These are phyloP conservation scores for Ramazzottius varieornatus DNA, from an alignment of 2,888 invertebrate species.

Conservation along the genomic window DNA sequence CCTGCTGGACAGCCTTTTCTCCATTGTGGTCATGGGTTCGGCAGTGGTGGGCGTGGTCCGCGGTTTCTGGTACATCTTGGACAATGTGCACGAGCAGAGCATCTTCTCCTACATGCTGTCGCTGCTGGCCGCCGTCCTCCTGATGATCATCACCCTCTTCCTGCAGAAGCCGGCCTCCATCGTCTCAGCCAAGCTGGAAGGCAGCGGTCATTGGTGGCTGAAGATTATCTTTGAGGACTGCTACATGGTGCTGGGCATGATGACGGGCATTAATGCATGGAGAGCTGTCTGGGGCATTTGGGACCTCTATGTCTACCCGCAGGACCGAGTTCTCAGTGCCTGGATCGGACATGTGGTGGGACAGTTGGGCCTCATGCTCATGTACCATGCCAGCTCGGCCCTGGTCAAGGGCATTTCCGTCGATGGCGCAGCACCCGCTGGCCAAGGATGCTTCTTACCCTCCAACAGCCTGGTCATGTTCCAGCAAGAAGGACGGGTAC, in stretches of 20 bases:
- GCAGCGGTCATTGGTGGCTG: not conserved
- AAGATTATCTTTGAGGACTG: not conserved
- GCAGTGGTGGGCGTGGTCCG: not conserved
- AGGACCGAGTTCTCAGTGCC: not conserved
- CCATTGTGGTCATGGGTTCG: not conserved
- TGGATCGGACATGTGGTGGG: not conserved
- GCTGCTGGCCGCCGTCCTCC: not conserved
- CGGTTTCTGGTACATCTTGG: not conserved
- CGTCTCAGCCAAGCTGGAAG: not conserved
- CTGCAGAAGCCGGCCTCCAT: not conserved
- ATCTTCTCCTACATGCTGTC: not conserved
- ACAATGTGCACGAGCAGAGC: not conserved
- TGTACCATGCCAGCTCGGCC: not conserved
- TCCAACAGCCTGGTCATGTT: not conserved
- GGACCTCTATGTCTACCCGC: not conserved
- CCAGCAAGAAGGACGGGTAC: not conserved
- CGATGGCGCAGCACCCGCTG: not conserved
- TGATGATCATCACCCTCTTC: not conserved
- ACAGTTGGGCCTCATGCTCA: not conserved
- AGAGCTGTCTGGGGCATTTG: not conserved
- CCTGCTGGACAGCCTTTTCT: not conserved
- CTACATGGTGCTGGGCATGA: not conserved
- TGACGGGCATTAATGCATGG: not conserved
- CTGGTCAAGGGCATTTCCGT: not conserved
- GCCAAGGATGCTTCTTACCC: not conserved